Evolutionary conservation across 2,113 vertebrate species (phyloP), one percentile per base, ranked within the genome.

Genomic region (Colinus virginianus): DNA sequence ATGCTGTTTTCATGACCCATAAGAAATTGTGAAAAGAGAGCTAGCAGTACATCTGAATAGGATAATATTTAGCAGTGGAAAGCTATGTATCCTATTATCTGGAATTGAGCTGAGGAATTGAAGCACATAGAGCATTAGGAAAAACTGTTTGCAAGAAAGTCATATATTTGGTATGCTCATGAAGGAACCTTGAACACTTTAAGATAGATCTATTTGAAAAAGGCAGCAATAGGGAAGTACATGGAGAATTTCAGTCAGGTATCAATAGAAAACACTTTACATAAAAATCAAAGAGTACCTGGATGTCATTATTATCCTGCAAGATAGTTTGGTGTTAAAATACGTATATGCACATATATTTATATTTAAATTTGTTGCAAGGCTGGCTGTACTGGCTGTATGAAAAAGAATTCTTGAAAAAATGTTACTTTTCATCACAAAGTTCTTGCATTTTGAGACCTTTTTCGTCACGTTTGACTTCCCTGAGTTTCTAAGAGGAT

Each of bases 321-420:
- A 67, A 93, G 91, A 89, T 88, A 32, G 14, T 70, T 74, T 62
- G 4, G 9, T 74, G 40, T 72, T 92, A 90, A 88, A 93, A 68
- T 76, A 94, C 13, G 25, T 59, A 62, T 66, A 79, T 87, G 9
- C 85, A 72, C 87, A 26, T 38, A 36, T 8, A 23, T 59, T 84
- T 16, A 45, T 66, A 79, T 87, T 85, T 95, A 87, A 88, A 82
- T 59, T 62, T 26, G 23, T n/a, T 95, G 58, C 48, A 87, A 86
- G 26, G 13, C 53, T 95, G 53, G 8, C 26, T 64, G 51, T 78
- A 51, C 53, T 95, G 53, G 8, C 26, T 64, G 51, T 78, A 51
- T 83, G 78, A 38, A 59, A 77, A 82, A 75, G 45, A 61, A 16
- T 40, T 84, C 9, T 82, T 28, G 92, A 88, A n/a, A 63, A 64